These are phyloP conservation scores for Samia ricini DNA, from an alignment of 1,140 invertebrate species.

Conservation along the genomic window DNA sequence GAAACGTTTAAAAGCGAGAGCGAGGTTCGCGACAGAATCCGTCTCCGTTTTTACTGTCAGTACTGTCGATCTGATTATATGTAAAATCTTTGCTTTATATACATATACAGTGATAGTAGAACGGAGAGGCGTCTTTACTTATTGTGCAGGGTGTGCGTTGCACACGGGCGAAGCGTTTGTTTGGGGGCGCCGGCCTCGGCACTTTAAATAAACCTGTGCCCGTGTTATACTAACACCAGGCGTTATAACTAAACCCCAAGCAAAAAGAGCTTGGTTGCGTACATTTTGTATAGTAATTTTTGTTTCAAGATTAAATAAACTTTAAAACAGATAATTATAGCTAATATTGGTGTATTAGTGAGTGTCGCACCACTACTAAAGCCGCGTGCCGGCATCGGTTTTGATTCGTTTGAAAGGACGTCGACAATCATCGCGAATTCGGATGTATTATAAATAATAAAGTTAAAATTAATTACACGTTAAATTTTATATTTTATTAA, in stretches of 20 bases:
- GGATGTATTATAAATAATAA: not conserved
- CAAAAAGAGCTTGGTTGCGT: not conserved
- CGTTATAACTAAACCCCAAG: not conserved
- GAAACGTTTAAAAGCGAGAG: too few relatives aligned
- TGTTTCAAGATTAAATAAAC: constrained; percentile 7
- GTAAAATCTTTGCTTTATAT: too few relatives aligned
- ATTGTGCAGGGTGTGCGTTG: too few relatives aligned
- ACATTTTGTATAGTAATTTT: constrained; percentile 10
- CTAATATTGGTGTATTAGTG: not conserved
- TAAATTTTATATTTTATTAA: too few relatives aligned
- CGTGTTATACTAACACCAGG: not conserved
- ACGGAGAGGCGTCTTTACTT: not conserved
- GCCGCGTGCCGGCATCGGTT: not conserved
- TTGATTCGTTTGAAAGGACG: constrained; percentile 8
- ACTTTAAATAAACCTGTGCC: constrained; percentile 7
- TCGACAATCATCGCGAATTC: not conserved
- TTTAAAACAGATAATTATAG: not conserved
- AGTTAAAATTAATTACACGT: constrained; percentile 2
- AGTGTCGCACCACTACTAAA: constrained; percentile 1
- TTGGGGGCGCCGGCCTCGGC: not conserved
- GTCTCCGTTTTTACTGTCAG: too few relatives aligned
- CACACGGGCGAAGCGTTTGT: too few relatives aligned
- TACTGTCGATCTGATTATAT: too few relatives aligned
- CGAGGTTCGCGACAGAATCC: too few relatives aligned
- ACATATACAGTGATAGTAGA: too few relatives aligned